phyloP scores from a whole-genome alignment of 2,797 vertebrate genomes.

The Gallirallus australis region DNA sequence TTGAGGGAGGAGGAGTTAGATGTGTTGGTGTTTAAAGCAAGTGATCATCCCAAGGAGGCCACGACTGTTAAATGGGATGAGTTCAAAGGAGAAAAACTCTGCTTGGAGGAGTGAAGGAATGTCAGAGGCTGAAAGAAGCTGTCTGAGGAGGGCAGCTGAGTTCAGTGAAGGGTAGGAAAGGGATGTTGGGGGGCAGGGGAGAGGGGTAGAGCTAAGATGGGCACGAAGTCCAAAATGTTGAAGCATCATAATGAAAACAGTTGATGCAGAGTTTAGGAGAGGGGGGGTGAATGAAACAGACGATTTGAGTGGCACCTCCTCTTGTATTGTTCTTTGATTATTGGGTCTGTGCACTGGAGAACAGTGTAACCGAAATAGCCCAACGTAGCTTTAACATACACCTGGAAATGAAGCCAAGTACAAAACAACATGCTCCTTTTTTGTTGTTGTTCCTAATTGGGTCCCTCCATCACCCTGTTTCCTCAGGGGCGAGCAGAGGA shows the following conservation, averaged over 20 bases:
- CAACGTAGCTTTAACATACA: background rate
- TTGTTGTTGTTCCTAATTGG: background rate
- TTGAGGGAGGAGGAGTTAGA: background rate
- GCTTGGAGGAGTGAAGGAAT: background rate
- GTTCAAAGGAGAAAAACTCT: background rate
- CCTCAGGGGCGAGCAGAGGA: background rate
- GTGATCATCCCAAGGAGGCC: background rate
- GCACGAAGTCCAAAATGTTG: background rate
- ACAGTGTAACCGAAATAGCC: background rate
- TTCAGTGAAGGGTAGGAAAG: background rate
- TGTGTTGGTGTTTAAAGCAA: background rate
- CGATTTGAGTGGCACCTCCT: rapidly evolving
- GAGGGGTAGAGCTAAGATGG: background rate
- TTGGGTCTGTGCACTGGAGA: background rate
- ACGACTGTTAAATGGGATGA: background rate
- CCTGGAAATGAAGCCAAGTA: background rate
- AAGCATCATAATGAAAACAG: background rate
- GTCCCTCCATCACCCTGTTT: background rate
- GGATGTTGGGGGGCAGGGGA: no score
- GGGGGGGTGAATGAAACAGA: background rate
- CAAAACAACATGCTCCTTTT: background rate
- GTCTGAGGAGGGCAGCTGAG: background rate
- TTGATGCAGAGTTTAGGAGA: background rate
- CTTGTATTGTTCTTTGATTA: background rate
- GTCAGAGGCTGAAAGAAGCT: background rate